phyloP scores from a whole-genome alignment of 2,797 vertebrate genomes.

The Melanotaenia trifasciata region DNA sequence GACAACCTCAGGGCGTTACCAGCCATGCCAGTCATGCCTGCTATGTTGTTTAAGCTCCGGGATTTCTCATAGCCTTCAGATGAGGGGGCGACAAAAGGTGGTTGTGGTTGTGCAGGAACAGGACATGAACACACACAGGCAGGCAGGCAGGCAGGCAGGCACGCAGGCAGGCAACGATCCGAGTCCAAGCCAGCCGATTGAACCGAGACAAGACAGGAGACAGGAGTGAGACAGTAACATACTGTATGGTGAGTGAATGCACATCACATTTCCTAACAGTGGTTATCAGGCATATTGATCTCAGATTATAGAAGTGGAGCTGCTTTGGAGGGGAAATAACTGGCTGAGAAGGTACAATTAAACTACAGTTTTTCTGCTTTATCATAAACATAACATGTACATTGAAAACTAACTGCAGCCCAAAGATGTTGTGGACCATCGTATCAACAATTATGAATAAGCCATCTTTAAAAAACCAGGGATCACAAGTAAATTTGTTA shows the following conservation, averaged over 20 bases:
- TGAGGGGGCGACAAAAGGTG: conserved; percentile 83
- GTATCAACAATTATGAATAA: background rate
- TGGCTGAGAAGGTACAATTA: background rate
- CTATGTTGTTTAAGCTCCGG: conserved; percentile 97
- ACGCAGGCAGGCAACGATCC: conserved; percentile 77
- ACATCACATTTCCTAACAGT: conserved; percentile 41
- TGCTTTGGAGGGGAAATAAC: conserved; percentile 23
- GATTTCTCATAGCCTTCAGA: conserved; percentile 96
- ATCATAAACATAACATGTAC: background rate
- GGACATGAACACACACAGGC: conserved; percentile 78
- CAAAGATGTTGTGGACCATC: background rate
- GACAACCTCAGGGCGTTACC: conserved; percentile 93
- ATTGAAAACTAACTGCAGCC: background rate
- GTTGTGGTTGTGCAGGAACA: conserved; percentile 63
- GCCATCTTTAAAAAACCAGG: background rate
- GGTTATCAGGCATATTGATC: conserved; percentile 9
- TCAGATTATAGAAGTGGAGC: conserved; percentile 16
- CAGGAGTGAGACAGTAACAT: conserved; percentile 82
- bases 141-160: conserved; percentile 70
- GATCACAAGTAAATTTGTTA: background rate
- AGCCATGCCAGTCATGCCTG: conserved; percentile 91
- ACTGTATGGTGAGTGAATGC: conserved; percentile 63
- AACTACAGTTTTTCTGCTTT: background rate
- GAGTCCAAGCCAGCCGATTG: conserved; percentile 87
- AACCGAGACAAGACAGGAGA: conserved; percentile 84